These are phyloP conservation scores for Vanacampus margaritifer DNA, from an alignment of 2,113 vertebrate species.

Conservation along the genomic window DNA sequence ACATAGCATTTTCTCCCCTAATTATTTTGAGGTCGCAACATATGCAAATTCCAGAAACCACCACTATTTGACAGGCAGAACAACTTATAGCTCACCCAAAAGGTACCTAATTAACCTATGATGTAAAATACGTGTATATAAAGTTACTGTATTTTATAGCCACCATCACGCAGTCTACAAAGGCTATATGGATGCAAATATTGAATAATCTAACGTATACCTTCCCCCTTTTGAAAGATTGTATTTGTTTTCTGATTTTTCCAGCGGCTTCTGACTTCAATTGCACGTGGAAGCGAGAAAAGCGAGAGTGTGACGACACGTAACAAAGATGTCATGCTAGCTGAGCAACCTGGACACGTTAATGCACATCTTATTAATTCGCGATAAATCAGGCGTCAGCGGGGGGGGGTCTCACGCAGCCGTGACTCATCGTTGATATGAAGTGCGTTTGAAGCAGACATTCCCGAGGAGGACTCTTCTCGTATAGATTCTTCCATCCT, in stretches of 20 bases:
- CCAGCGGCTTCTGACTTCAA: conserved; percentile 7
- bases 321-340: conserved; percentile 56
- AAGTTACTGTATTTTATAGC: background rate
- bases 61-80: too few species aligned
- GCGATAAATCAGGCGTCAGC: conserved; percentile 42
- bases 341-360: conserved; percentile 44
- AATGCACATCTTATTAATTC: conserved; percentile 57
- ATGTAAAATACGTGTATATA: too few species aligned
- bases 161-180: background rate
- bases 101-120: too few species aligned
- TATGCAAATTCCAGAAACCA: too few species aligned
- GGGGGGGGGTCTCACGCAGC: conserved; percentile 44
- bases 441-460: conserved; percentile 59
- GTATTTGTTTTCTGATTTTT: conserved; percentile 11
- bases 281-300: conserved; percentile 26
- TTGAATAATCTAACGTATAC: conserved; percentile 18
- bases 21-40: too few species aligned
- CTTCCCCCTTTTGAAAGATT: background rate
- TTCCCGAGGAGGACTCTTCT: conserved; percentile 17
- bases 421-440: conserved; percentile 63
- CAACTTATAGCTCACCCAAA: too few species aligned
- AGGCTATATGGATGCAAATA: conserved; percentile 3
- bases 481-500: conserved; percentile 57
- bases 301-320: conserved; percentile 18
- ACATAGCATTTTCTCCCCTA: too few species aligned